These are phyloP conservation scores for Phyllotis vaccarum DNA, from an alignment of 2,797 vertebrate genomes.

Conservation along the genomic window DNA sequence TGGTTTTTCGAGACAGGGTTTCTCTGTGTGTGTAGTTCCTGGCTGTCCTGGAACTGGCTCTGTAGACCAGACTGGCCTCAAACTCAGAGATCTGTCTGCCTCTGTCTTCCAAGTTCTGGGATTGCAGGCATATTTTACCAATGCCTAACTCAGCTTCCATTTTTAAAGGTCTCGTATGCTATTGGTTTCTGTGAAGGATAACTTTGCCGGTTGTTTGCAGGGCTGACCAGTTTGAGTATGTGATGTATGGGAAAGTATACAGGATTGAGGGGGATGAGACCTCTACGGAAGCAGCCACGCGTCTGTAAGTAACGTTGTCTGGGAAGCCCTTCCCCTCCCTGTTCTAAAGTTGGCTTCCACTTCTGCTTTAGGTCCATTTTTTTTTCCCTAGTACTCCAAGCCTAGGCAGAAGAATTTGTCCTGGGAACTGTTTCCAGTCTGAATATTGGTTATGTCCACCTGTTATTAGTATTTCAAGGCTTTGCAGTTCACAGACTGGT, in stretches of 20 bases:
- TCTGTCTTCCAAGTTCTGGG: not conserved
- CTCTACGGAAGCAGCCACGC: conserved; percentile 98
- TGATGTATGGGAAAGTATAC: conserved; percentile 99
- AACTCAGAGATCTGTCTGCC: not conserved
- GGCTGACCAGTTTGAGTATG: conserved; percentile 99
- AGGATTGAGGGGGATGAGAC: conserved; percentile 99
- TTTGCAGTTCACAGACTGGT: conserved; percentile 4
- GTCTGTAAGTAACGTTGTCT: conserved; percentile 92
- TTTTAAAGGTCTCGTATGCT: not conserved
- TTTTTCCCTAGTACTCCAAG: conserved; percentile 5
- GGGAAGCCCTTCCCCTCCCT: not conserved
- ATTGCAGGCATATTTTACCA: not conserved
- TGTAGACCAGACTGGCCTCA: not conserved
- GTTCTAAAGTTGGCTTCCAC: conserved; percentile 15
- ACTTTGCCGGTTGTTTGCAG: conserved; percentile 84
- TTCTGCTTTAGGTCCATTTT: not conserved
- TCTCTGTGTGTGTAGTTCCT: not conserved
- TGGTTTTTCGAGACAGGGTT: not conserved
- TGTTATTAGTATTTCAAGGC: not conserved
- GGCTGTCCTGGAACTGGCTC: not conserved
- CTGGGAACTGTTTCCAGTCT: not conserved
- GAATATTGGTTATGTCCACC: not conserved
- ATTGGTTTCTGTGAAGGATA: conserved; percentile 47
- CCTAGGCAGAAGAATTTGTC: not conserved
- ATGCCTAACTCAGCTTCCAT: not conserved